Evolutionary conservation across 2,888 invertebrate genomes (phyloP), one percentile per base, ranked within the genome.

Genomic region (Platycheirus rosarum): DNA sequence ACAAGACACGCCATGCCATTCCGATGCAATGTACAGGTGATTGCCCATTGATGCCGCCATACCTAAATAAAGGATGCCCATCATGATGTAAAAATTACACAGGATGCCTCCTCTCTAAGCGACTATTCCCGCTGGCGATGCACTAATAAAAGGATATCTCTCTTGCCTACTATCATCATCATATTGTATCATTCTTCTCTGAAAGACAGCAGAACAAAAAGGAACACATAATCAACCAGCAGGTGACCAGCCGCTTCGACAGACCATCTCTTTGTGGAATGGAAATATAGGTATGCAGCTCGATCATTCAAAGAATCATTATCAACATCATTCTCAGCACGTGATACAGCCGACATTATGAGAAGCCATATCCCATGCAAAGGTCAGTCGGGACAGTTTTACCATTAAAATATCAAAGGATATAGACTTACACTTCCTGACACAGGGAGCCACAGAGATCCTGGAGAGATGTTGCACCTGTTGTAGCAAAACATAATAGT

Each of bases 91-190:
- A 70, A 80, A 75, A 66, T 75, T 75, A 79, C 78, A 68, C 68
- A 79, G 74, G 68, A 79, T 63, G 73, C 74, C 37, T 40, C 9
- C 11, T 53, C 68, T 66, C 42, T 57, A 49, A 71, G 23, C 26
- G 57, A 73, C 65, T 51, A 32, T 57, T 66, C 60, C 49, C 60
- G 37, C 29, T 73, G 75, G 40, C 14, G 26, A 13, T 57, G 57
- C 57, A 70, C 57, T 60, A 75, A 80, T 75, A 80, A 80, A 80
- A 80, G 79, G 79, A 80, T 80, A 80, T 80, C 63, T 80, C 63
- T 51, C 69, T 70, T 65, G 75, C 29, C 79, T 69, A 63, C 55
- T 63, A 79, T 63, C 74, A 57, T 63, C 74, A 62, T 63, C 74
- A 62, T 66, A 46, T 62, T 68, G 74, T 55, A 66, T 79, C 62